Base-by-base conservation (phyloP, 2,113 vertebrate species). In the Mustelus asterias region DNA sequence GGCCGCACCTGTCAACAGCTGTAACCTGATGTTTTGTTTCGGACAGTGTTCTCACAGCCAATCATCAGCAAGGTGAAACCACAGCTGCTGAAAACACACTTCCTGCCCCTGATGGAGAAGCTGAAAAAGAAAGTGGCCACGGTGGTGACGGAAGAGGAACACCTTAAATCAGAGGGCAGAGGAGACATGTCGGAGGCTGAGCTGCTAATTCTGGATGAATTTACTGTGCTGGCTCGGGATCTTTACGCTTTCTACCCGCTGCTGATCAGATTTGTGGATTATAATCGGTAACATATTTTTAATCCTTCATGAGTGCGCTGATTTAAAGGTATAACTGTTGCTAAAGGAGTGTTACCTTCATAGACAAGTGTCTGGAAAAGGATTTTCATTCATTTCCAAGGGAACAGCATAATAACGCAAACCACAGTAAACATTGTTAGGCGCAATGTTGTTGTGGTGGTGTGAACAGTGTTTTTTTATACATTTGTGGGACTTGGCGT, bases 191-290 rank as follows among this genome's bases (percentile, higher is more conserved):
- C 99, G 0, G 99, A 99, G 97, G 98, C 98, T 0, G 99, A 99
- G 96, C 98, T 99, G 44, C 99, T 99, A 96, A 99, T 99, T 96
- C 98, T 99, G 96, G 99, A 99, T 96, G 98, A 99, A 96, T 99
- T 99, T 97, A 99, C 99, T 95, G 97, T 99, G 11, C 97, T 99
- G 96, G 98, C 99, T 97, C 97, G 99, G 96, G 99, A 99, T 96
- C 98, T 99, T 96, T 99, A 99, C 67, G 99, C 99, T 97, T 99
- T 99, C 97, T 99, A 99, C 97, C 99, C 99, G 1, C 98, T 99
- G 96, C 97, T 99, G 96, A 99, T 99, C 97, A 97, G 99, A 97
- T 99, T 99, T 96, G 99, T 99, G 95, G 99, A 99, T 97, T 99
- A 99, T 97, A 99, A 99, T 98, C 99, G 99, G 99, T 99, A 97